Evolutionary conservation across 1,140 invertebrate species (phyloP), one percentile per base, ranked within the genome.

Genomic region (Drosophila erecta): DNA sequence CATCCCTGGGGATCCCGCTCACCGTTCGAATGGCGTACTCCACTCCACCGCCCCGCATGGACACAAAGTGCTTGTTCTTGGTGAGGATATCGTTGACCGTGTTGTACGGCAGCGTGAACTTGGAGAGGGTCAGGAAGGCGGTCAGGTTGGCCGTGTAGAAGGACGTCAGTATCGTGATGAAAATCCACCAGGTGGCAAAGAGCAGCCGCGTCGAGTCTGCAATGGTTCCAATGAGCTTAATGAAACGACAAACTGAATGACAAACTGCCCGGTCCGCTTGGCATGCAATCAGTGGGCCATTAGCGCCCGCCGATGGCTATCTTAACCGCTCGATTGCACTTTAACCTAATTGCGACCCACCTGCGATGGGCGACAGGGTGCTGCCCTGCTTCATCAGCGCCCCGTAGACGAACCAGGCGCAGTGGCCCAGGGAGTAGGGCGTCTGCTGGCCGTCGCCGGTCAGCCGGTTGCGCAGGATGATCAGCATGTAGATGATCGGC

Each of bases 111-210:
- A 97, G 93, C 0, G 96, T 96, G 74, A 97, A 97, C 79, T 95
- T 95, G 1, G 96, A 97, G 11, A 97, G 93, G 0, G 97, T 98
- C 2, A 98, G 93, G 86, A 97, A 97, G 22, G 97, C 97, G 1
- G 97, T 98, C 59, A 98, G 93, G 92, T 98, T 98, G 2, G 97
- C 97, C 3, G 97, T 98, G 91, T 98, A 98, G 92, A 97, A 98
- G n/a, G 97, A 96, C 0, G 96, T 97, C 15, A 98, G 90, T 56
- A 98, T 95, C 40, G 96, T 96, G 54, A 97, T 96, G 90, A 97
- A 97, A 49, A 98, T 94, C 97, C 97, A 98, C 97, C 97, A 98
- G 0, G 96, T 97, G 17, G 96, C 96, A 91, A 98, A 97, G 4
- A 97, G 92, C 27, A 98, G 93, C 40, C 97, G 93, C 1, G 96